Evolutionary conservation across 1,140 invertebrate species (phyloP), one percentile per base, ranked within the genome.

Genomic region (Dinoponera quadriceps): DNA sequence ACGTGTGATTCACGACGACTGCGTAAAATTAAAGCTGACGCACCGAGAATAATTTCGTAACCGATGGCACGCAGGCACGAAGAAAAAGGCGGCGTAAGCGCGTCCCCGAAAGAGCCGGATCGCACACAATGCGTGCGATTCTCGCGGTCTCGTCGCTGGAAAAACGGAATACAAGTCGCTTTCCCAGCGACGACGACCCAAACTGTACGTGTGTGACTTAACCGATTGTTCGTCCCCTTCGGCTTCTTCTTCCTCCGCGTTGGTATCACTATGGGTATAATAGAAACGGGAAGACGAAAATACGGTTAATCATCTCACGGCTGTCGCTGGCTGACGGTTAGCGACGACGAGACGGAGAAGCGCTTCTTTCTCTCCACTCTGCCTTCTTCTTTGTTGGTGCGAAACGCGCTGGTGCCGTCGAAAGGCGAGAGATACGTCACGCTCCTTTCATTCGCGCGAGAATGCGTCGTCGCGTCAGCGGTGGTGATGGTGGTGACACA

Each of bases 11-110:
- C 49, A 25, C 14, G 33, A 7, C 2, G 20, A 48, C 25, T 3
- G 57, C 20, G 54, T 44, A 55, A 69, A 69, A 27, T 78, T n/a
- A n/a, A 20, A 48, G 33, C 49, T 78, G 74, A 78, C 22, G 51
- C 49, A 66, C 27, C 22, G 44, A 44, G 20, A 4, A 59, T 57
- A 20, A 78, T 78, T 69, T 71, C 2, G 22, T 27, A 68, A 80
- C 38, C 27, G 57, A 7, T n/a, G 25, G 5, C n/a, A 54, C 27
- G n/a, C n/a, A 20, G 38, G 33, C 18, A 44, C 3, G 38, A 44
- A 44, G 38, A 44, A 44, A 9, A 44, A 44, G 38, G 9, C 3
- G 38, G 11, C 38, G 29, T 33, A 9, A 44, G 7, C 38, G 5
- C n/a, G 20, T 33, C 0, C n/a, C 4, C 18, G 2, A n/a, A n/a